A percentile compares a stretch with the other conserved stretches of the same genome.
Evolutionary conservation across 2,888 invertebrate species (phyloP).

Genomic region (Phytoseiulus persimilis): DNA sequence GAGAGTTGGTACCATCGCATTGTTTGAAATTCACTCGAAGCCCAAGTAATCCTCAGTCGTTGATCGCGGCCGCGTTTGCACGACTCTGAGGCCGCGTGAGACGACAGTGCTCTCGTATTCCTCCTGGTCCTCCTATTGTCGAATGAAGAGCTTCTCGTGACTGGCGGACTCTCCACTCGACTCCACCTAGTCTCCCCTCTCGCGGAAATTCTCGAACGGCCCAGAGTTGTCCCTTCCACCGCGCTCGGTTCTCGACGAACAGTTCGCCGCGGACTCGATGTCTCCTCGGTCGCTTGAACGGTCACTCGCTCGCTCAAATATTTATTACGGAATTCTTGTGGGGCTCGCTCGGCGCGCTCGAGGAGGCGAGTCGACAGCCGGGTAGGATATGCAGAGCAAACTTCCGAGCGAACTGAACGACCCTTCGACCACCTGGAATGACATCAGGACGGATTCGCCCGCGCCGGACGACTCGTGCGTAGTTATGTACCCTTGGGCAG

Average conservation of each 20-base stretch:
- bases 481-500: not conserved
- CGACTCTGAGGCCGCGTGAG: not conserved
- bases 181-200: not conserved
- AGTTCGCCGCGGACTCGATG: not conserved
- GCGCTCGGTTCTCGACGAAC: not conserved
- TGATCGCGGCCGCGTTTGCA: not conserved
- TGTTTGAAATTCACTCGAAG: not conserved
- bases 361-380: not conserved
- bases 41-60: not conserved
- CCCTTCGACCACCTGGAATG: not conserved
- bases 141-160: not conserved
- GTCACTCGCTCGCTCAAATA: not conserved
- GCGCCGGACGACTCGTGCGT: not conserved
- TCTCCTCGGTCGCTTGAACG: not conserved
- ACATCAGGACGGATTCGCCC: not conserved
- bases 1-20: no score
- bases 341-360: not conserved
- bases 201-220: not conserved
- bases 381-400: not conserved
- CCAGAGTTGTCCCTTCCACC: not conserved
- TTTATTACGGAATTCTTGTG: not conserved
- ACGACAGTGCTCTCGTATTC: not conserved
- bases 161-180: not conserved
- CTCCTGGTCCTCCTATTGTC: not conserved
- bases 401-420: not conserved